Percentiles rank a stretch among this genome's conserved stretches.
These are phyloP conservation scores for Sepiola atlantica DNA, from an alignment of 2,888 invertebrate genomes.

Conservation along the genomic window DNA sequence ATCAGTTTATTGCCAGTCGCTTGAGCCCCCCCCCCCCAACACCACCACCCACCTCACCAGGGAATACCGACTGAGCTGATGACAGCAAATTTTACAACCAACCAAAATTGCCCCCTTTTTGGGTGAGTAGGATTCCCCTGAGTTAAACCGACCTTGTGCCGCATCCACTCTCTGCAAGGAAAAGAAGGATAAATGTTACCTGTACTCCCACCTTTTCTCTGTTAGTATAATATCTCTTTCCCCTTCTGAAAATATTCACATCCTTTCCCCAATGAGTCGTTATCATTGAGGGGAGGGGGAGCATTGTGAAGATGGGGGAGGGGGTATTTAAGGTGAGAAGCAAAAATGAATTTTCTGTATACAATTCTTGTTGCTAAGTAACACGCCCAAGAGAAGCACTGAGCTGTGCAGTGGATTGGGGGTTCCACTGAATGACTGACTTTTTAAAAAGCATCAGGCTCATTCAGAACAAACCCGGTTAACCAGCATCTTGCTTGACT, in stretches of 20 bases:
- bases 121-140: too few relatives aligned
- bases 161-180: too few relatives aligned
- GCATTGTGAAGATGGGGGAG: background rate
- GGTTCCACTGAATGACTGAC: background rate
- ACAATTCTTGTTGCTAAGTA: conserved; percentile 20
- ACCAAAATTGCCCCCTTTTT: too few relatives aligned
- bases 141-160: too few relatives aligned
- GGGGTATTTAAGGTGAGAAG: background rate
- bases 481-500: background rate
- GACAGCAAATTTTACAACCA: too few relatives aligned
- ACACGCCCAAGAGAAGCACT: background rate
- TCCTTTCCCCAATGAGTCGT: background rate
- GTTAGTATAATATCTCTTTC: background rate
- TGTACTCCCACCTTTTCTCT: background rate
- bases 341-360: background rate
- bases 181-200: background rate
- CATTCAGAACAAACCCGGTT: conserved; percentile 32
- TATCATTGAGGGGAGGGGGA: background rate
- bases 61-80: too few relatives aligned
- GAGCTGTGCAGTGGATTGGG: background rate
- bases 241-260: background rate
- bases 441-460: background rate
- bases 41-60: too few relatives aligned
- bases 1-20: too few relatives aligned
- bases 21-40: too few relatives aligned